Percentiles rank a stretch among this genome's conserved stretches.
Conservation (phyloP, 2,888 invertebrate genomes). For the Geotrupes spiniger region DNA sequence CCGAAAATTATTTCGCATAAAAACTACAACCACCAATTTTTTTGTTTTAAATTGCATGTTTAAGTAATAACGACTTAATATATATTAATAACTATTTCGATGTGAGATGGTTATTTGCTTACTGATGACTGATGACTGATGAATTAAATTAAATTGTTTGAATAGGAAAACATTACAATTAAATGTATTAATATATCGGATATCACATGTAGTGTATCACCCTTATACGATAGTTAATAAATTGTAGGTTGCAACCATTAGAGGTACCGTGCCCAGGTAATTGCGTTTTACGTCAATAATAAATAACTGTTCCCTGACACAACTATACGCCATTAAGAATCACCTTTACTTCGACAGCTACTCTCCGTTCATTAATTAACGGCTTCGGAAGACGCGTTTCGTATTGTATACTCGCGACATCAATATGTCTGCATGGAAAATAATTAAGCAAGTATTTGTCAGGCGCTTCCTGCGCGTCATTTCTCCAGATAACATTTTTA, state of each 20-base stretch:
- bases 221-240: no score
- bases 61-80: no score
- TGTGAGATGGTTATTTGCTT: no score
- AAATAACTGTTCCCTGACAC: slow-evolving; percentile 41
- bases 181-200: no score
- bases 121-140: no score
- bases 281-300: slow-evolving; percentile 41
- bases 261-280: slow-evolving; percentile 42
- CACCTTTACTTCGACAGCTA: slow-evolving; percentile 36
- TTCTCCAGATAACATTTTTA: slow-evolving; percentile 49
- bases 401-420: slow-evolving; percentile 33
- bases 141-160: no score
- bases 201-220: no score
- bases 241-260: slow-evolving; percentile 32
- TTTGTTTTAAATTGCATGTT: no score
- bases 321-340: slow-evolving; percentile 40
- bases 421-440: slow-evolving; percentile 48
- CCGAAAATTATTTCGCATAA: no score
- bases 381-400: slow-evolving; percentile 10
- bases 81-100: no score
- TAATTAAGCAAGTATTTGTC: slow-evolving; percentile 52
- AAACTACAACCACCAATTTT: no score
- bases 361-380: slow-evolving; percentile 41
- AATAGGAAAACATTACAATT: no score
- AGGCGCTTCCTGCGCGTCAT: slow-evolving; percentile 47